Percentiles rank a stretch among this genome's conserved stretches.
These are phyloP conservation scores for Coelinius sp. DNA, from an alignment of 2,888 invertebrate species.

Conservation along the genomic window DNA sequence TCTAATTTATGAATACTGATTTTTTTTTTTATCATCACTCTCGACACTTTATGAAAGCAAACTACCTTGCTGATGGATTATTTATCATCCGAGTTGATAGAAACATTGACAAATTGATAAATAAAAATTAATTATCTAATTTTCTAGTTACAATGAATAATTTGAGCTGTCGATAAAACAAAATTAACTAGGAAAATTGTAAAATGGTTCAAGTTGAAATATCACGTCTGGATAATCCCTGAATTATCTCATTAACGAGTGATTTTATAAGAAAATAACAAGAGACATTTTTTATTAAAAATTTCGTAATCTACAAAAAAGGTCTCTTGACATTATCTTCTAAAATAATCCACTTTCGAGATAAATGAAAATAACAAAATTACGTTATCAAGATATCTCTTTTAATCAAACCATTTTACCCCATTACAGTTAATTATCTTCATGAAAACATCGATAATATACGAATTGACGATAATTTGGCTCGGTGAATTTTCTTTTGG, in stretches of 20 bases:
- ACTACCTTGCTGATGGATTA: neutral
- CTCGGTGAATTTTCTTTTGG: conserved; percentile 51
- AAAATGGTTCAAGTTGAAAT: neutral
- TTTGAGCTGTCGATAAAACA: conserved; percentile 9
- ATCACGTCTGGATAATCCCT: neutral
- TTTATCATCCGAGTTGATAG: neutral
- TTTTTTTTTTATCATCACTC: neutral
- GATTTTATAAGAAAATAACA: no score
- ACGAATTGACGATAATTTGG: conserved; percentile 64
- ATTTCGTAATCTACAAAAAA: no score
- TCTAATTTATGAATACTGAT: neutral
- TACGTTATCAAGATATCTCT: neutral
- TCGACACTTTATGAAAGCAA: neutral
- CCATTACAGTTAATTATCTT: neutral
- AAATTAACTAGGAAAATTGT: neutral
- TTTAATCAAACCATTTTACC: neutral
- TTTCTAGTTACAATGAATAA: neutral
- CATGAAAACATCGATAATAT: neutral
- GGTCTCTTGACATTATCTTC: no score
- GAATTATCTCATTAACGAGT: no score
- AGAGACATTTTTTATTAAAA: no score
- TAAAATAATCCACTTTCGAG: no score
- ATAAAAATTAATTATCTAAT: neutral
- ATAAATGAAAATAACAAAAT: neutral
- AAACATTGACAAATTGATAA: conserved; percentile 10